Base-by-base conservation (phyloP, 2,797 vertebrate genomes). In the Balearica regulorum region DNA sequence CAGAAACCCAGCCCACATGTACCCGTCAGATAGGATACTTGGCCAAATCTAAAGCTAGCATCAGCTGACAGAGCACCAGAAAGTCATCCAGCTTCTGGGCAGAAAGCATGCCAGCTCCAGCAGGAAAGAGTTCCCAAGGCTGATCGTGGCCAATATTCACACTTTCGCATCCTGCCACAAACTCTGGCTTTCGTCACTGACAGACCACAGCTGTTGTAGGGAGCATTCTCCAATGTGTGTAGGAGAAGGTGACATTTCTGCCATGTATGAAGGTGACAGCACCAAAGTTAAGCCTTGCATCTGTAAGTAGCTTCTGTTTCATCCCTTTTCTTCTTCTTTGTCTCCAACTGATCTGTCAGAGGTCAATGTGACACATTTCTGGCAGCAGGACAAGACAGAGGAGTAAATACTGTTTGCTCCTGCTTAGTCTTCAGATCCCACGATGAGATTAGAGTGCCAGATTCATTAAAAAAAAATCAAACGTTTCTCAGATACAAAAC, bases 231-330 rank as follows among this genome's bases (percentile, higher is more conserved):
- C 8, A 13, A 25, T 1, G 6, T 28, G 55, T 46, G 88, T 89
- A 87, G 94, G 94, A 96, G 80, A 96, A 85, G 49, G 75, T 87
- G 90, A 77, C 81, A 77, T 73, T 92, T 92, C 86, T 94, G 75
- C 83, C 48, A 46, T 9, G 10, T 60, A 43, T 49, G 77, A 83
- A 90, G 82, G 87, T 91, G 61, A 91, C 39, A 81, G 62, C 86
- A 87, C 25, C 48, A 16, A 87, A 96, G 75, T 64, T 61, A 71
- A 93, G 68, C 26, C 60, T 83, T 26, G 46, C 68, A 94, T 87
- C 90, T 91, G 85, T 64, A 90, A 94, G 87, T 31, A 90, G 62
- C 18, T 95, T 72, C 61, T 71, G 12, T 80, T 92, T 89, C 5
- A 85, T 80, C n/a, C 55, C 13, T 72, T 75, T 82, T 57, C 61